phyloP scores from a whole-genome alignment of 2,113 vertebrate genomes.

The Seriola quinqueradiata region DNA sequence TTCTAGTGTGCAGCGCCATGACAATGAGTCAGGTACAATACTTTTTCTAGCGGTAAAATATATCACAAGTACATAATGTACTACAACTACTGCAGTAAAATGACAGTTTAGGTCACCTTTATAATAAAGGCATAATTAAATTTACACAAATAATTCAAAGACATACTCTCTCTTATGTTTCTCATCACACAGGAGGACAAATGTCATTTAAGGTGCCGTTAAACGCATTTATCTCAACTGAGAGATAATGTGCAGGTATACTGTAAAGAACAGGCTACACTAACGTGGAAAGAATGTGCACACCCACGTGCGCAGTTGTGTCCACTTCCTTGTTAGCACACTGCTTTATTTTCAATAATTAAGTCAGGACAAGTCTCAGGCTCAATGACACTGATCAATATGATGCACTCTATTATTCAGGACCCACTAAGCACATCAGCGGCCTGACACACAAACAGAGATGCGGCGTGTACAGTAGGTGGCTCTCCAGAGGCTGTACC shows the following conservation, averaged over 20 bases:
- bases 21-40: conserved; percentile 32
- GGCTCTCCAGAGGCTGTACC: conserved; percentile 46
- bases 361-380: conserved; percentile 36
- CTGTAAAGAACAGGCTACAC: background rate
- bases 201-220: background rate
- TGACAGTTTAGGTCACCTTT: background rate
- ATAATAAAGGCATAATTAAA: background rate
- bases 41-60: background rate
- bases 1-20: conserved; percentile 14
- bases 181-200: background rate
- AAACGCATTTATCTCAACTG: background rate
- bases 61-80: background rate
- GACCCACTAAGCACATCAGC: conserved; percentile 33
- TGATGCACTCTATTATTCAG: conserved; percentile 42
- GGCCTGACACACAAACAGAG: conserved; percentile 37
- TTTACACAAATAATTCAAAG: conserved; percentile 49
- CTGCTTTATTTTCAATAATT: conserved; percentile 55
- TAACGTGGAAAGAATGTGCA: conserved; percentile 9
- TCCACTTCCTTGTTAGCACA: conserved; percentile 45
- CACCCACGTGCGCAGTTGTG: background rate
- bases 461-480: conserved; percentile 27
- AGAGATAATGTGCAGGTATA: background rate
- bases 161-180: background rate
- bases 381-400: conserved; percentile 60
- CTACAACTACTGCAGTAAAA: conserved; percentile 15